Percentiles rank a stretch among this genome's conserved stretches.
Conservation (phyloP, 1,140 invertebrate species). For the Neodiprion fabricii region DNA sequence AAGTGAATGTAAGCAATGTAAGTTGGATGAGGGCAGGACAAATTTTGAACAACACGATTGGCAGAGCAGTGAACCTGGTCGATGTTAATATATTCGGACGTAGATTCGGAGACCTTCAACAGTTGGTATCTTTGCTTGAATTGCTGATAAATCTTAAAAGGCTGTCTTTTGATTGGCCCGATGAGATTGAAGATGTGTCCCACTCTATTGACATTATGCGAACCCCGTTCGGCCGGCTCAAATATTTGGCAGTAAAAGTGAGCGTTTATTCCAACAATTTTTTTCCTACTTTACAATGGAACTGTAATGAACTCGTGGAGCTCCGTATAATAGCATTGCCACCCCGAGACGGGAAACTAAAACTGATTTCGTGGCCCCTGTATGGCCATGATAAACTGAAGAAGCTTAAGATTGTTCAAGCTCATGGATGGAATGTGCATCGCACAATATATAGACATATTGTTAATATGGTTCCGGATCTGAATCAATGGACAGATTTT, state of each 20-base stretch:
- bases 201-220: not conserved
- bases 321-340: not conserved
- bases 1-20: not conserved
- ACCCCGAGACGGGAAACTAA: too few species aligned
- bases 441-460: not conserved
- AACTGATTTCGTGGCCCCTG: not conserved
- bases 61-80: not conserved
- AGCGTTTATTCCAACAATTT: not conserved
- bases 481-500: not conserved
- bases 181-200: not conserved
- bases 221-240: not conserved
- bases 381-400: not conserved
- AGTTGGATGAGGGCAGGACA: not conserved
- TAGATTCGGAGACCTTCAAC: not conserved
- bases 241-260: not conserved
- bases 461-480: not conserved
- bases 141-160: not conserved
- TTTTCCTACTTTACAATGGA: not conserved
- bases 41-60: not conserved
- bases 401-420: not conserved
- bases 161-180: not conserved
- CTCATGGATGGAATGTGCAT: not conserved
- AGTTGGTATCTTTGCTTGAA: not conserved
- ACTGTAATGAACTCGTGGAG: not conserved
- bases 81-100: not conserved